Percentiles rank a stretch among this genome's conserved stretches.
phyloP scores from a whole-genome alignment of 2,113 vertebrate genomes.

The Takifugu bimaculatus region DNA sequence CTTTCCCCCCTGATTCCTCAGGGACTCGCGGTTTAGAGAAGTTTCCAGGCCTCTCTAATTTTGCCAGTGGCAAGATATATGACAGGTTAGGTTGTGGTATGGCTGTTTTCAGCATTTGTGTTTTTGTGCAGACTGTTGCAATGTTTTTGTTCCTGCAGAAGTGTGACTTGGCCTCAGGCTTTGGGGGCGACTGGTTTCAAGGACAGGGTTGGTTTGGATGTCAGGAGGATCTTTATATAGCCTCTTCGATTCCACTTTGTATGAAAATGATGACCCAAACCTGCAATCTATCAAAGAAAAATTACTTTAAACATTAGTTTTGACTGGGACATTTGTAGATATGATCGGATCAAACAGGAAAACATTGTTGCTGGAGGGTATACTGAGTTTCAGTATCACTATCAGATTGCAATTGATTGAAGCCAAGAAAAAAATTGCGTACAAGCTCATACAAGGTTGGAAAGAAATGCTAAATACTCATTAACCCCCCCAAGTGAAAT shows the following conservation, averaged over 20 bases:
- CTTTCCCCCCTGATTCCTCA: conserved; percentile 25
- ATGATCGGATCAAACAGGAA: conserved; percentile 35
- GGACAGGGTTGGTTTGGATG: conserved; percentile 47
- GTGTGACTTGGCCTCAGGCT: conserved; percentile 46
- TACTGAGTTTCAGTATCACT: conserved; percentile 12
- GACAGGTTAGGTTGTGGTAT: conserved; percentile 56
- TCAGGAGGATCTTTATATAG: conserved; percentile 42
- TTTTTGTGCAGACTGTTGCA: conserved; percentile 46
- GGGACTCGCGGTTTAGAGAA: conserved; percentile 52
- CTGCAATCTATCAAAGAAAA: conserved; percentile 19
- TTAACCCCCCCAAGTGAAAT: no score
- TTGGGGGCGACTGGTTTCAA: conserved; percentile 49
- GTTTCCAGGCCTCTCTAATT: conserved; percentile 46
- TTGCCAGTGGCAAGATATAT: conserved; percentile 63
- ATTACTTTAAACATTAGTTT: conserved; percentile 42
- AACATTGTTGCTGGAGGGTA: conserved; percentile 19
- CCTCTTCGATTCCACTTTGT: conserved; percentile 20
- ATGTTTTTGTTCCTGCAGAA: conserved; percentile 42
- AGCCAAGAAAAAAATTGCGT: conserved; percentile 11
- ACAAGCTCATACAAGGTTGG: not conserved
- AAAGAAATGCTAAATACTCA: no score
- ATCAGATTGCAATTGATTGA: conserved; percentile 22
- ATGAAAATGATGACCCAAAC: conserved; percentile 30
- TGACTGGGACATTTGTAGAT: conserved; percentile 29
- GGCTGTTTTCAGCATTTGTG: conserved; percentile 57